Evolutionary conservation across 2,888 invertebrate genomes (phyloP).

Genomic region (Drosophila nr. perissopoda): DNA sequence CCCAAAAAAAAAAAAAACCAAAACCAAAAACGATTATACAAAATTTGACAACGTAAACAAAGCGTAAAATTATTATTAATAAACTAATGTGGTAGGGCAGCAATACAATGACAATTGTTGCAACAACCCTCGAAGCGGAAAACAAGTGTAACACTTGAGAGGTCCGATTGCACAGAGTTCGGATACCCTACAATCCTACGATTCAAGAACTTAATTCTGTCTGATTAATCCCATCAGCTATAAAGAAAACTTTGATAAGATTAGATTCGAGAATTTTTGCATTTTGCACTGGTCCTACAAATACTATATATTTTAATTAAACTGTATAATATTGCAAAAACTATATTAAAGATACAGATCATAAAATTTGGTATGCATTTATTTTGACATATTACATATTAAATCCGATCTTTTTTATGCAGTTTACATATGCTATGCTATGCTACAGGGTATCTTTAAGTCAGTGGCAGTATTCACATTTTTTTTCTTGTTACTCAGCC

Average conservation of each 20-base stretch:
- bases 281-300: not conserved
- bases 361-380: not conserved
- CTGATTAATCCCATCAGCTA: not conserved
- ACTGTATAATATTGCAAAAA: not conserved
- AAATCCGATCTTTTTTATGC: not conserved
- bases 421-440: not conserved
- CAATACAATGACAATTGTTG: conserved; percentile 60
- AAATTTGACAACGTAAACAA: conserved; percentile 74
- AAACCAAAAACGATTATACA: conserved; percentile 51
- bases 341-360: not conserved
- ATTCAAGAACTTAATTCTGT: not conserved
- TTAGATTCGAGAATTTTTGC: not conserved
- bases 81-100: conserved; percentile 50
- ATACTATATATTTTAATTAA: not conserved
- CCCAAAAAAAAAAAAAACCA: conserved; percentile 1
- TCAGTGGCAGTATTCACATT: not conserved
- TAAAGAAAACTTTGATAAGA: not conserved
- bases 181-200: conserved; percentile 18
- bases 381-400: not conserved
- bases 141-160: conserved; percentile 67
- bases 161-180: not conserved
- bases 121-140: conserved; percentile 54
- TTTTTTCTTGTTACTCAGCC: conserved; percentile 12
- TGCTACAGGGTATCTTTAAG: not conserved
- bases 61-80: conserved; percentile 81